These are phyloP conservation scores for Heteronetta atricapilla DNA, from an alignment of 2,113 vertebrate species.

Conservation along the genomic window DNA sequence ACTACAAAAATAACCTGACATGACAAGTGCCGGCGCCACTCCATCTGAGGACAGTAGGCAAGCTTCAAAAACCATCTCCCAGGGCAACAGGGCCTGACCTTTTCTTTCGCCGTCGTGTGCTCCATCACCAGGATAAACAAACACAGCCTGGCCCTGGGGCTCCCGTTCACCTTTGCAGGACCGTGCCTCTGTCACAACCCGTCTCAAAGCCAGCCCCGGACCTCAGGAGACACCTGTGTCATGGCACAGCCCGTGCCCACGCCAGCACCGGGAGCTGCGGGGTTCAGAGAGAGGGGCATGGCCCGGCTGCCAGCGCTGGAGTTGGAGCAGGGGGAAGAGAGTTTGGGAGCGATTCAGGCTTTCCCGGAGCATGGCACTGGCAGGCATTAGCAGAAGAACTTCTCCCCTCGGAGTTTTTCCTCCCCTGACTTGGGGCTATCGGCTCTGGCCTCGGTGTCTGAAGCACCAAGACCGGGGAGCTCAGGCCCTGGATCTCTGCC, in stretches of 20 bases:
- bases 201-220: conserved; percentile 22
- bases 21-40: not conserved
- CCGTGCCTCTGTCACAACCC: conserved; percentile 58
- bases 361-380: not conserved
- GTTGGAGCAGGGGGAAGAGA: not conserved
- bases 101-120: conserved; percentile 52
- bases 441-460: not conserved
- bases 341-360: not conserved
- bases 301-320: not conserved
- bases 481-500: not conserved
- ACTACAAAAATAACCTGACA: conserved; percentile 26
- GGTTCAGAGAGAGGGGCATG: not conserved
- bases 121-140: conserved; percentile 63
- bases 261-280: accelerated
- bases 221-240: not conserved
- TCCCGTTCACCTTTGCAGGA: conserved; percentile 63
- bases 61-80: conserved; percentile 70
- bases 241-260: not conserved
- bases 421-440: not conserved
- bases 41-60: conserved; percentile 1
- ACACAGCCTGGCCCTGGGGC: conserved; percentile 57
- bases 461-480: too few species aligned
- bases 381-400: not conserved
- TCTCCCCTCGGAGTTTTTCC: not conserved
- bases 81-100: conserved; percentile 70